Evolutionary conservation across 2,888 invertebrate genomes (phyloP).

Genomic region (Scrobipalpa atriplicella): DNA sequence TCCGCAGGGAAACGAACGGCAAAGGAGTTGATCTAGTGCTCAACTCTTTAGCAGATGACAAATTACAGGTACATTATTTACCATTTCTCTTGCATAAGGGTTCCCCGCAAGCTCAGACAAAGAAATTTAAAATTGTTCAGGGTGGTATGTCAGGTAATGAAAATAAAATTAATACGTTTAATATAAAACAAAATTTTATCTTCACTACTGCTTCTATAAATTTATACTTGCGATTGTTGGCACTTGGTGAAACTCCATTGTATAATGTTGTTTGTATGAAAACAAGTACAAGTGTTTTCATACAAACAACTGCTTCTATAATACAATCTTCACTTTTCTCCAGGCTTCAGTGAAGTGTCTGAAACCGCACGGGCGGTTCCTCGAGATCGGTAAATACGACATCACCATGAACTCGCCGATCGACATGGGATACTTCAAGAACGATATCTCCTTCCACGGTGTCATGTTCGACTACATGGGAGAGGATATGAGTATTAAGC

Average conservation of each 20-base stretch:
- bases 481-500: conserved; percentile 38
- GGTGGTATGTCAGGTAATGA: too few species aligned
- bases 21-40: conserved; percentile 94
- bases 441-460: background rate
- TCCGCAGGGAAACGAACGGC: conserved; percentile 90
- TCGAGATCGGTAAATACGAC: conserved; percentile 14
- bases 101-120: too few species aligned
- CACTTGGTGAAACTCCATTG: too few species aligned
- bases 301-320: too few species aligned
- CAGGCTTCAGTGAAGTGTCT: conserved; percentile 44
- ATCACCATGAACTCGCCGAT: conserved; percentile 1
- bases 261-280: too few species aligned
- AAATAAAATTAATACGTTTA: too few species aligned
- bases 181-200: too few species aligned
- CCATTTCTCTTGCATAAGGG: too few species aligned
- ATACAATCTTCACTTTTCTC: background rate
- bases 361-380: background rate
- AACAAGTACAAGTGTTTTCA: too few species aligned
- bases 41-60: conserved; percentile 96
- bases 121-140: too few species aligned
- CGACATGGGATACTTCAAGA: background rate
- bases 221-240: too few species aligned
- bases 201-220: too few species aligned
- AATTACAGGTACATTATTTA: conserved; percentile 88
- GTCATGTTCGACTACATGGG: conserved; percentile 52